Evolutionary conservation across 2,113 vertebrate genomes (phyloP).

Genomic region (Mustelus asterias): DNA sequence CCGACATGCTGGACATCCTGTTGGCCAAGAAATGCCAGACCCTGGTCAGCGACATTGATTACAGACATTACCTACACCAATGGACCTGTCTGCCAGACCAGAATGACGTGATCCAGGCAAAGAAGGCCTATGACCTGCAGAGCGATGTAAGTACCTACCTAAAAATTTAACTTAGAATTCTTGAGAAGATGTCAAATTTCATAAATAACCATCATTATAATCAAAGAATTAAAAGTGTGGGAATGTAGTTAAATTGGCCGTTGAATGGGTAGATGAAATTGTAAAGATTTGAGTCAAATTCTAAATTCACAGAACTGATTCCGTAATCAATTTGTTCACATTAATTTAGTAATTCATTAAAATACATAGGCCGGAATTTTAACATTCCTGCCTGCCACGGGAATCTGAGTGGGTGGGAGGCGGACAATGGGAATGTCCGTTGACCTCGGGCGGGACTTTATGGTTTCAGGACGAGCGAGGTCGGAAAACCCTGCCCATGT

Average conservation of each 20-base stretch:
- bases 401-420: too few relatives aligned
- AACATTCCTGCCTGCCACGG: too few relatives aligned
- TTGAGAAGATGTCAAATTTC: too few relatives aligned
- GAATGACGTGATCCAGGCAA: constrained; percentile 83
- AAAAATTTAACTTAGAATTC: neutral
- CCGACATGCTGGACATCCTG: constrained; percentile 85
- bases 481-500: too few relatives aligned
- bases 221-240: neutral
- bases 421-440: too few relatives aligned
- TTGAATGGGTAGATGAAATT: neutral
- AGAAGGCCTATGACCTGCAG: constrained; percentile 79
- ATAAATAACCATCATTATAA: too few relatives aligned
- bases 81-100: constrained; percentile 91
- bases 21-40: constrained; percentile 91
- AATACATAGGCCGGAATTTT: too few relatives aligned
- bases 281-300: neutral
- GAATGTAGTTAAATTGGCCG: neutral
- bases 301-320: neutral
- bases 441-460: too few relatives aligned
- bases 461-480: too few relatives aligned
- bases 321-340: neutral
- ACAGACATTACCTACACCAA: constrained; percentile 74
- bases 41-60: constrained; percentile 80
- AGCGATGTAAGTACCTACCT: constrained; percentile 72
- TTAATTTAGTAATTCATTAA: neutral